Evolutionary conservation across 2,797 vertebrate genomes (phyloP), one percentile per base, ranked within the genome.

Genomic region (Lophius americanus): DNA sequence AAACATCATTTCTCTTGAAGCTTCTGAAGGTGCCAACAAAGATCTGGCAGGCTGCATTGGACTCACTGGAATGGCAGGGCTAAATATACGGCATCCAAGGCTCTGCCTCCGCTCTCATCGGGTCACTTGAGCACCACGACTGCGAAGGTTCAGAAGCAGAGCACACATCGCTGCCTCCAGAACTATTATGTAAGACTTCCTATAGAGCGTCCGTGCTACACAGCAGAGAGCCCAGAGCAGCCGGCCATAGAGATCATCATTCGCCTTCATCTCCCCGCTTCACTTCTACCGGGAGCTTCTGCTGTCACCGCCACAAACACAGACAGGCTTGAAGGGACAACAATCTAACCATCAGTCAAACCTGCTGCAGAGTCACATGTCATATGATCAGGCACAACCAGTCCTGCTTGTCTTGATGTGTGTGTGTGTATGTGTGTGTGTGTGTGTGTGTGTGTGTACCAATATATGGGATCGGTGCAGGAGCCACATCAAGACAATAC

Each of bases 61-160:
- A 44, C 43, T 63, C 51, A 83, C 78, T 79, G 47, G 86, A 85
- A 88, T 79, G 60, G 76, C 39, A 58, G 68, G 52, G 73, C 88
- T 91, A 91, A 89, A 91, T 87, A 90, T 90, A 90, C 77, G 56
- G 73, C 85, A 23, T 23, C 23, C 23, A 23, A 23, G 23, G 23
- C 23, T 23, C 23, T 23, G 23, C 23, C 23, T 23, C 23, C 23
- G 23, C 23, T 23, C 23, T 23, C 23, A 23, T 23, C 23, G 23
- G 23, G 2, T 23, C 23, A 23, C 63, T 56, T 60, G 66, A 0
- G 47, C 42, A 14, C 23, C 23, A 23, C 23, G 23, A 23, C 23
- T 23, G 23, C 23, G 23, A 2, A 23, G 23, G 23, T 23, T 23
- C 23, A 23, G 23, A 23, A 23, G 23, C 23, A 23, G 23, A 23